Evolutionary conservation across 2,888 invertebrate genomes (phyloP).

Genomic region (Nomada ferruginata): DNA sequence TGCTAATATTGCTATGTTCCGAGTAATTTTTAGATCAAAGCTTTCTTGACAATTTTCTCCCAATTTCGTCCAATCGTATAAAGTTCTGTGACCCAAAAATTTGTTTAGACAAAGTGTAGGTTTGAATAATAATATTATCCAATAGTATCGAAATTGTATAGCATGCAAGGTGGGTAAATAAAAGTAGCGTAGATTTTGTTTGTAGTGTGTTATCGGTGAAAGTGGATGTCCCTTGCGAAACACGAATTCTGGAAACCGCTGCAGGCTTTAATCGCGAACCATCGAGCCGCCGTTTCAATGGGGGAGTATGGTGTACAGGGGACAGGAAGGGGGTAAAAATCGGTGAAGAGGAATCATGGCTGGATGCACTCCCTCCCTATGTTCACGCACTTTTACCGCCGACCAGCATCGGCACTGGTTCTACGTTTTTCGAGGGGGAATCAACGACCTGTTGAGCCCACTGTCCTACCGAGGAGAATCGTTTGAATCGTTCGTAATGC

Average conservation of each 20-base stretch:
- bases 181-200: not conserved
- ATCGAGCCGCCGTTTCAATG: constrained; percentile 60
- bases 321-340: constrained; percentile 81
- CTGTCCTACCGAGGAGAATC: constrained; percentile 51
- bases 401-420: constrained; percentile 66
- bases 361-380: constrained; percentile 82
- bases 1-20: no score
- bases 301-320: constrained; percentile 59
- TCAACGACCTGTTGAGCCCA: constrained; percentile 71
- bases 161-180: no score
- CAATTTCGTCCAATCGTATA: no score
- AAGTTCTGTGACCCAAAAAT: no score
- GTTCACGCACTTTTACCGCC: constrained; percentile 80
- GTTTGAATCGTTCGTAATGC: constrained; percentile 34
- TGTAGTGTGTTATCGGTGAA: constrained; percentile 45
- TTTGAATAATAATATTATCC: not conserved
- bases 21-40: no score
- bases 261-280: constrained; percentile 66
- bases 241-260: constrained; percentile 61
- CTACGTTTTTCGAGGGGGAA: constrained; percentile 69
- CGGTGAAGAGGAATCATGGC: constrained; percentile 82
- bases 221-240: constrained; percentile 57
- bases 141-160: not conserved
- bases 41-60: no score
- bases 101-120: no score